Evolutionary conservation across 2,888 invertebrate species (phyloP).

Genomic region (Lordiphosa fenestrarum): DNA sequence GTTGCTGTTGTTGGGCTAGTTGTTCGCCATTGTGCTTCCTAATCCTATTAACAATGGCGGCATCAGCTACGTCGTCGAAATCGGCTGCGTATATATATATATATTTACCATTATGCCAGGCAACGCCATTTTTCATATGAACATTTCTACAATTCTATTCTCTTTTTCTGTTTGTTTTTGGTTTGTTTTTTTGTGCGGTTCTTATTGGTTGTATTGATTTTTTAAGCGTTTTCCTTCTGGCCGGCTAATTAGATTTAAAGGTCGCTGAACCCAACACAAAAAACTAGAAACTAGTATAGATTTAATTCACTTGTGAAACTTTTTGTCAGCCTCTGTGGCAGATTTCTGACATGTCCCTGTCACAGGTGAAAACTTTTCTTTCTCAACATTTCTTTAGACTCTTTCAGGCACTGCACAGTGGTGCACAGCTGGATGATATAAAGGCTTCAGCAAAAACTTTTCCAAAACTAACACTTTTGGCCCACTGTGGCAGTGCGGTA

Average conservation of each 20-base stretch:
- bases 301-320: too few relatives aligned
- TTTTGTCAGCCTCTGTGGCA: too few relatives aligned
- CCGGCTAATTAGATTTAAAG: constrained; percentile 46
- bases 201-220: constrained; percentile 19
- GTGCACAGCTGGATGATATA: too few relatives aligned
- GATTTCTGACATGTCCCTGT: too few relatives aligned
- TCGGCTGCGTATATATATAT: constrained; percentile 15
- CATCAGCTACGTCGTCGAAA: constrained; percentile 49
- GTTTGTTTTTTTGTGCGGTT: constrained; percentile 8
- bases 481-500: constrained; percentile 41
- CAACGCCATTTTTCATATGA: constrained; percentile 49
- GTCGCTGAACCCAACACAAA: constrained; percentile 27
- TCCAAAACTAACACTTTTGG: too few relatives aligned
- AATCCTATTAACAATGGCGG: constrained; percentile 68
- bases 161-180: constrained; percentile 8
- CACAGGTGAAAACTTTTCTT: too few relatives aligned
- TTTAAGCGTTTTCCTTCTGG: constrained; percentile 8
- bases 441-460: too few relatives aligned
- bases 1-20: constrained; percentile 32
- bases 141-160: constrained; percentile 6
- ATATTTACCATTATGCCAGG: constrained; percentile 34
- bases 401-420: too few relatives aligned
- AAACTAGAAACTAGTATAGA: too few relatives aligned
- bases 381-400: too few relatives aligned
- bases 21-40: constrained; percentile 60